phyloP scores from a whole-genome alignment of 2,888 invertebrate genomes.

The Calameuta filiformis region DNA sequence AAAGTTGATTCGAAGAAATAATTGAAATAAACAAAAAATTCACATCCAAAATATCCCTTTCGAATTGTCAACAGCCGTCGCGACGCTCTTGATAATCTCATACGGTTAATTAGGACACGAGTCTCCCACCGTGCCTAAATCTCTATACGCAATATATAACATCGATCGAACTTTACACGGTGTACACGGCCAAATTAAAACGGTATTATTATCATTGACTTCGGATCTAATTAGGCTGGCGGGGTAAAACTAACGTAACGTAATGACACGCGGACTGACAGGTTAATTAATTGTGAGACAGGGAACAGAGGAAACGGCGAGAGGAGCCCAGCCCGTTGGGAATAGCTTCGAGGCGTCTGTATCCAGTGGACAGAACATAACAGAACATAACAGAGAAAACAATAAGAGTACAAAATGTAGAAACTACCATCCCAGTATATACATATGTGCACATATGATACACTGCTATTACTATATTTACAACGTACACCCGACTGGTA shows the following conservation, averaged over 20 bases:
- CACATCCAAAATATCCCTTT: not conserved
- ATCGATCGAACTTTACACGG: not conserved
- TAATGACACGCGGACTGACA: conserved; percentile 24
- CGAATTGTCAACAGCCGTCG: not conserved
- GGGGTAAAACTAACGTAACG: conserved; percentile 20
- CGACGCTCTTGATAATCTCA: not conserved
- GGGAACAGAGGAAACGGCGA: not conserved
- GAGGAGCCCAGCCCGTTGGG: not conserved
- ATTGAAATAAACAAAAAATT: not conserved
- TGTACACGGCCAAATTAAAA: conserved; percentile 15
- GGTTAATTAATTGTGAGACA: conserved; percentile 23
- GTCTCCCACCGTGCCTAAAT: not conserved
- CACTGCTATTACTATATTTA: not conserved
- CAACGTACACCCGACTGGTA: not conserved
- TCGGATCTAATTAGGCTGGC: conserved; percentile 22
- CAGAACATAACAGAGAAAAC: not conserved
- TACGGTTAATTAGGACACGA: not conserved
- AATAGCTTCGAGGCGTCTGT: not conserved
- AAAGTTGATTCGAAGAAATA: no score
- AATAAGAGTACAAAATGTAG: not conserved
- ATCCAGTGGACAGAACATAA: not conserved
- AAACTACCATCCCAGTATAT: not conserved
- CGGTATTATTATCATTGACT: conserved; percentile 21
- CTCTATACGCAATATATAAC: not conserved
- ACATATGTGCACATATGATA: not conserved